A percentile compares a stretch with the other conserved stretches of the same genome.
Conservation (phyloP, 2,888 invertebrate genomes). For the Capitulum mitella region DNA sequence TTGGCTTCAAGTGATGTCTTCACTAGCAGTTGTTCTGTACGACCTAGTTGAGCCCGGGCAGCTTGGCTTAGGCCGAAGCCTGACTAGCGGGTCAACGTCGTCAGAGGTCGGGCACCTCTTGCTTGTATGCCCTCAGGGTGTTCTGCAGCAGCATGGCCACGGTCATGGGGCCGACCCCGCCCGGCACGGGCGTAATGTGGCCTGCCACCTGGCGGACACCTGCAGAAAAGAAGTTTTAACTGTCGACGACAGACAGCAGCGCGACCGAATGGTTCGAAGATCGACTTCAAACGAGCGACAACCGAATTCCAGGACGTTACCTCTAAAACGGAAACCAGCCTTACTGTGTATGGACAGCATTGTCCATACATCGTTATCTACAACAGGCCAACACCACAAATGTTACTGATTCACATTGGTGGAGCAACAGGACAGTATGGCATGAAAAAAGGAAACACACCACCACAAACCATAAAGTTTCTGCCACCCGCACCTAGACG, state of each 20-base stretch:
- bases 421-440: no score
- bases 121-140: conserved; percentile 65
- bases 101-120: not conserved
- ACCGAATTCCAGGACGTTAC: not conserved
- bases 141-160: conserved; percentile 90
- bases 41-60: no score
- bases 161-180: conserved; percentile 91
- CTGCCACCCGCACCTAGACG: no score
- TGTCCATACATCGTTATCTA: not conserved
- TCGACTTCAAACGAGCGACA: not conserved
- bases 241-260: not conserved
- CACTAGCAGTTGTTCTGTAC: no score
- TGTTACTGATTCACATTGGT: not conserved
- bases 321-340: not conserved
- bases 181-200: conserved; percentile 79
- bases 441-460: no score
- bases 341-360: not conserved
- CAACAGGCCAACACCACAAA: not conserved
- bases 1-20: no score
- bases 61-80: no score
- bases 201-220: conserved; percentile 72
- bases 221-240: conserved; percentile 40
- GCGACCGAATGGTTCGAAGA: no score
- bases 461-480: no score
- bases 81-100: no score